Conservation (phyloP, 2,113 vertebrate genomes). For the Gnathonemus echidnorhynchus region DNA sequence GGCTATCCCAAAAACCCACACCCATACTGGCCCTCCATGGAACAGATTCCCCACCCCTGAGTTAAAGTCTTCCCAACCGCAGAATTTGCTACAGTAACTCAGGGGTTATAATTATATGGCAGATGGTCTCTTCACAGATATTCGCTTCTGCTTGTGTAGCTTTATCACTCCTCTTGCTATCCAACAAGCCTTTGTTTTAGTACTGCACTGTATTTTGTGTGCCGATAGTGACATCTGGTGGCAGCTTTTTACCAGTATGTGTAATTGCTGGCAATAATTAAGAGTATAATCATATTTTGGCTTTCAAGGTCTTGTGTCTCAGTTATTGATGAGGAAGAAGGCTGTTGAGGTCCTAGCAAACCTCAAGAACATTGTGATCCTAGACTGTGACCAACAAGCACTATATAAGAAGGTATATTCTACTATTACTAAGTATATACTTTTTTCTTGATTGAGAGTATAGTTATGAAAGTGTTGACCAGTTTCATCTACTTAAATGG, state of each 20-base stretch:
- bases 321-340: constrained; percentile 77
- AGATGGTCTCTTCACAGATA: background rate
- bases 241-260: background rate
- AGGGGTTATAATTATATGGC: background rate
- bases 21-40: no score
- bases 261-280: background rate
- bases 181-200: background rate
- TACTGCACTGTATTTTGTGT: background rate
- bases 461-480: background rate
- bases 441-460: background rate
- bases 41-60: background rate
- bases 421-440: background rate
- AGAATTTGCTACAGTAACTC: background rate
- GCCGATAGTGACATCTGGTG: constrained; percentile 15
- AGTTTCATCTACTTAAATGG: background rate
- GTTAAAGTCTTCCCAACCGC: background rate
- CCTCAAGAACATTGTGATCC: constrained; percentile 81
- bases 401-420: constrained; percentile 85
- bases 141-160: background rate
- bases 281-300: background rate
- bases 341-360: constrained; percentile 77
- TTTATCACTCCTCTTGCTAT: background rate
- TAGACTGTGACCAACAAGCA: constrained; percentile 79
- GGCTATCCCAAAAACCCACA: no score
- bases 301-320: constrained; percentile 76